Evolutionary conservation across 2,888 invertebrate genomes (phyloP), one percentile per base, ranked within the genome.

Genomic region (Lycocerus yunnanus): DNA sequence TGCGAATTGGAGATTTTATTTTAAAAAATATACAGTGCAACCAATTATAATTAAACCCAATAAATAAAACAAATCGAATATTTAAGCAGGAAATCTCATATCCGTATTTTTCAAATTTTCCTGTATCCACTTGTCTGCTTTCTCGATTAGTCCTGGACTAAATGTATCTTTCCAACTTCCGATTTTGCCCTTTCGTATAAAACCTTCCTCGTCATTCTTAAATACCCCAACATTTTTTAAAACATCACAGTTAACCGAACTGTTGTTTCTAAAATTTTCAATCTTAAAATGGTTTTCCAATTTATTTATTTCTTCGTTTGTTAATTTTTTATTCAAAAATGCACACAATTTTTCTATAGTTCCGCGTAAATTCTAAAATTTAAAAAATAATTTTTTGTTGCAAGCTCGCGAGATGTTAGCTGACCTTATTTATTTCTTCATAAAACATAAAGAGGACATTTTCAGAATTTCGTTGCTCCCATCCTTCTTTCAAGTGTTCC

Each of bases 391-490:
- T 8, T 18, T 63, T n/a, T 43, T n/a, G 1, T 8, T 43, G n/a
- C n/a, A 43, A 43, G 6, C 1, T 43, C 6, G 8, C 0, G n/a
- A 43, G n/a, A 3, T 27, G 1, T 13, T 6, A 43, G 3, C n/a
- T 16, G 86, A 93, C 93, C 86, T 89, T 89, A 69, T 91, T 90
- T 86, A 95, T 90, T 80, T 95, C 93, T 86, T 96, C 96, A 82
- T 95, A 96, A 84, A 93, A 93, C 72, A 95, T 86, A 81, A 95
- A 95, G 1, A 95, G 86, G 74, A 95, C 87, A 84, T 94, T 94
- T 2, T 91, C 87, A 78, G 93, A 88, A 75, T 93, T 81, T 77
- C 92, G 89, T 68, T 90, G 85, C 4, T 89, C 88, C 92, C 94
- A 94, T 0, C 93, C 94, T 88, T 95, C 95, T 82, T 92, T 91